phyloP scores from a whole-genome alignment of 2,797 vertebrate species.

The Perodicticus potto region DNA sequence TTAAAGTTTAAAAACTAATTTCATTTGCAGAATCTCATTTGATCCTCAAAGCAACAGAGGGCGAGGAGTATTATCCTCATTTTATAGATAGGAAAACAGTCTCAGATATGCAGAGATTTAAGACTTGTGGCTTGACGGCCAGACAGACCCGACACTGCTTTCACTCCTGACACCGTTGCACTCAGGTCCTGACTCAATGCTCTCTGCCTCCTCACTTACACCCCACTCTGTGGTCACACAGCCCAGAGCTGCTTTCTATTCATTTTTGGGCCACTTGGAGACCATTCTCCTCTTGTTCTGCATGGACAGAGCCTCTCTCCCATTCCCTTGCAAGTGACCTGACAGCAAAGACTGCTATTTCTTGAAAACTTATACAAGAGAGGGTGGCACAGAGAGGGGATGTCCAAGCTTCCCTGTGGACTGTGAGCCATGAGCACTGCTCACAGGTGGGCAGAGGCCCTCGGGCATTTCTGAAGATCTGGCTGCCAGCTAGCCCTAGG shows the following conservation, averaged over 20 bases:
- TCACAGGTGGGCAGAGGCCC: background rate
- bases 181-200: background rate
- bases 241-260: background rate
- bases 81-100: background rate
- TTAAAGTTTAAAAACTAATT: background rate
- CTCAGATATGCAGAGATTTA: background rate
- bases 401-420: background rate
- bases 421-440: background rate
- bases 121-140: background rate
- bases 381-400: background rate
- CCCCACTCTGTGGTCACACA: background rate
- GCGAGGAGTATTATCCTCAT: background rate
- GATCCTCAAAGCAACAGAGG: background rate
- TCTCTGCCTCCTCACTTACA: background rate
- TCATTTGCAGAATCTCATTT: background rate
- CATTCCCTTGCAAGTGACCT: background rate
- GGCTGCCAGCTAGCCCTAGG: background rate
- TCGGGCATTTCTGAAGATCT: background rate
- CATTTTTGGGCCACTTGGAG: background rate
- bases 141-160: background rate
- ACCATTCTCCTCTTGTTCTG: background rate
- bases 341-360: background rate
- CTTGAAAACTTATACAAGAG: background rate
- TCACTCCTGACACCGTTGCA: fast-evolving
- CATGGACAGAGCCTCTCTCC: background rate